phyloP scores from a whole-genome alignment of 2,113 vertebrate genomes.

The Calonectris borealis region DNA sequence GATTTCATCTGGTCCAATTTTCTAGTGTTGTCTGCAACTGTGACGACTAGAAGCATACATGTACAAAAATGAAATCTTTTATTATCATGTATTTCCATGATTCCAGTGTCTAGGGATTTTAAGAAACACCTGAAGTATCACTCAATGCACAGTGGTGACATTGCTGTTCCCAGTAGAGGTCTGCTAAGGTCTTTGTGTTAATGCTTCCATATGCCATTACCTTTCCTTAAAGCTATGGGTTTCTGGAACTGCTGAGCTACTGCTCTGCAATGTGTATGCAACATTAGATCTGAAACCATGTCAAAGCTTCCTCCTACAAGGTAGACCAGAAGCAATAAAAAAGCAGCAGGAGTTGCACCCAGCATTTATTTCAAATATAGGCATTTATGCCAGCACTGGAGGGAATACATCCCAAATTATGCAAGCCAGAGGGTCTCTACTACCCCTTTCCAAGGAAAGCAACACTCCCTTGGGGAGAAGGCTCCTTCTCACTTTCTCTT shows the following conservation, averaged over 20 bases:
- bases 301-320: background rate
- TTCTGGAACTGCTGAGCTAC: background rate
- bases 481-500: background rate
- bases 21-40: background rate
- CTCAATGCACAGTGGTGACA: background rate
- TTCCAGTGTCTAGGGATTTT: background rate
- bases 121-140: background rate
- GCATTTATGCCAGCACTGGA: background rate
- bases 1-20: background rate
- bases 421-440: background rate
- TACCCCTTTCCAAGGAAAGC: background rate
- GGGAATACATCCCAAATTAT: background rate
- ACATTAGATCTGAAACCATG: background rate
- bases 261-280: background rate
- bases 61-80: background rate
- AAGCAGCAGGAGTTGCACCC: background rate
- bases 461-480: background rate
- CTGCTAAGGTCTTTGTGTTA: background rate
- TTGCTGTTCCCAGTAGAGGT: background rate
- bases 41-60: background rate
- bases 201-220: background rate
- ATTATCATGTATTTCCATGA: background rate
- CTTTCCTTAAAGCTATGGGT: background rate
- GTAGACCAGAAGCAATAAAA: background rate
- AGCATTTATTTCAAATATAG: background rate